These are phyloP conservation scores for Ridgeia piscesae DNA, from an alignment of 1,140 invertebrate species.

Conservation along the genomic window DNA sequence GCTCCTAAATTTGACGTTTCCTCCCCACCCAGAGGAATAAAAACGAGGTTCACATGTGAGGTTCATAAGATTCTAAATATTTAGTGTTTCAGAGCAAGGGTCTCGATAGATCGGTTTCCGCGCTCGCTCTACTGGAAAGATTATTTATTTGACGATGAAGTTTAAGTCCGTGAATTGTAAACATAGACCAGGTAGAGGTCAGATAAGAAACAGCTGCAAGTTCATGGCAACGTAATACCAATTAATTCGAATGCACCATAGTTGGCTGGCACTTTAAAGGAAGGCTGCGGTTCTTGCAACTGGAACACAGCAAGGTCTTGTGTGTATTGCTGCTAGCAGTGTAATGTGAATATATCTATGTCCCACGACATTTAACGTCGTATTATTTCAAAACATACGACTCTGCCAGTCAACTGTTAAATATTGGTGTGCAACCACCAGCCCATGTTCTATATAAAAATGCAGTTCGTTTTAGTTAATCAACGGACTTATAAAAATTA, in stretches of 20 bases:
- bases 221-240: slow-evolving; percentile 1
- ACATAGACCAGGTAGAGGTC: background rate
- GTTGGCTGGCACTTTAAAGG: background rate
- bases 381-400: background rate
- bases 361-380: background rate
- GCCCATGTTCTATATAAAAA: background rate
- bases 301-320: background rate
- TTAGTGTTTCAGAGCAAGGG: background rate
- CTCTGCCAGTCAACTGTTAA: background rate
- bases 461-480: too few relatives aligned
- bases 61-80: background rate
- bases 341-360: background rate
- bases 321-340: background rate
- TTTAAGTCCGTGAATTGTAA: background rate
- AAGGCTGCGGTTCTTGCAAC: background rate
- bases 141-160: background rate
- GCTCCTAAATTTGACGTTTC: background rate
- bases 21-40: background rate
- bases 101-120: background rate
- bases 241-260: background rate
- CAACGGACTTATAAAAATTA: too few relatives aligned
- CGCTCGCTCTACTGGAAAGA: background rate
- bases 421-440: background rate
- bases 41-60: background rate
- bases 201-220: background rate